Evolutionary conservation across 2,113 vertebrate genomes (phyloP), one percentile per base, ranked within the genome.

Genomic region (Halcyon malimbica): DNA sequence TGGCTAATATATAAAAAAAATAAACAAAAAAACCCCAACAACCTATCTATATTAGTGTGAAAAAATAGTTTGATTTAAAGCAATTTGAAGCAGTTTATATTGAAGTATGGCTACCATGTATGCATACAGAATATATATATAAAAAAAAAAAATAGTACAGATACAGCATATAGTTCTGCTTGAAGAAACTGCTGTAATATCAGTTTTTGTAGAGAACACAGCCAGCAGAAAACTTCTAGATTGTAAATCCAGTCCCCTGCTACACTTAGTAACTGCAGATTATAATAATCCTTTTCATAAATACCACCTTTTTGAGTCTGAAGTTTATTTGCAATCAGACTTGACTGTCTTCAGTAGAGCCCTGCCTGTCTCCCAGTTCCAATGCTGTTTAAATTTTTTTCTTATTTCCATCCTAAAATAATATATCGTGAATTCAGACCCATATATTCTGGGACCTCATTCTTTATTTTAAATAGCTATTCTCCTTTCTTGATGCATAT

Each of bases 401-500:
- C 14, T 78, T 87, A 37, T 83, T 93, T 90, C 33, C 5, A 37
- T 68, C 29, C 79, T 73, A 83, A 85, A 87, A 92, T 95, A 80
- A 64, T 42, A 29, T 60, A 39, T 23, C 35, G 21, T 42, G 87
- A 90, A 88, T 85, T 94, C 54, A 85, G 57, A 44, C 8, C 12
- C 74, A 62, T 85, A 51, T 93, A 64, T 93, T 90, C 67, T 73
- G 24, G 62, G 57, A 11, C 24, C 44, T 75, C 57, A 20, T 76
- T 85, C 90, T 88, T 90, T 83, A 62, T 88, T 92, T 94, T 73
- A 89, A 91, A 84, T 65, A 92, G 48, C 39, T 85, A 5, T 79
- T 93, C 78, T 93, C 53, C 21, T 37, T 85, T 75, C 42, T 35
- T 89, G 19, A 93, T 93, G 70, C 42, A 84, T 93, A 53, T 85